Evolutionary conservation across 1,140 invertebrate genomes (phyloP), one percentile per base, ranked within the genome.

Genomic region (Ceratina australensis): DNA sequence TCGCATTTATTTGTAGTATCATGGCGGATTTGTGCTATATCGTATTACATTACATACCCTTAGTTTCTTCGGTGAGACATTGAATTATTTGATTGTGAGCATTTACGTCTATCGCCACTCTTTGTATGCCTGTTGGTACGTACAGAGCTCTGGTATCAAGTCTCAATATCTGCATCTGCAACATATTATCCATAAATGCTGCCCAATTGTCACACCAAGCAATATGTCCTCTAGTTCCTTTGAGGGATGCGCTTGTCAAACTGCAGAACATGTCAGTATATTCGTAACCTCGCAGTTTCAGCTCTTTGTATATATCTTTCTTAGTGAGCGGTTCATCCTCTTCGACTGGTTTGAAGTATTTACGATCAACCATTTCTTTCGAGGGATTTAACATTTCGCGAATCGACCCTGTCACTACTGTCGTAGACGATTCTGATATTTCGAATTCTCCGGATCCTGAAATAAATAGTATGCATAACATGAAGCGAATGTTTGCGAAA

Each of bases 271-370:
- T 87, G 33, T 95, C 95, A 26, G 94, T 94, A 91, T 99, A 99
- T 78, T 99, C 95, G 88, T 99, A 99, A 0, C 98, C 98, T 85
- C 98, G 94, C 0, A 99, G 93, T 86, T 95, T 93, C 0, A 99
- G 90, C 90, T 99, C 98, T 88, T 98, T 98, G 90, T 99, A 99
- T 67, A 33, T 33, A 33, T 33, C 28, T 33, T 33, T 33, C 2
- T 5, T 33, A 33, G 28, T 33, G 28, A 33, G 28, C 28, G 28
- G 28, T 33, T 33, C 28, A 33, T 33, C 28, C 2, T 2, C 5
- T 5, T 33, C 28, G 28, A 33, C 28, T 33, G 28, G 5, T 33
- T 33, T 33, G 2, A 33, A 33, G 28, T 33, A 33, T 33, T 33
- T 33, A 33, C 2, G 2, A 33, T 33, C 28, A 33, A 33, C 5